Evolutionary conservation across 2,888 invertebrate species (phyloP), one percentile per base, ranked within the genome.

Genomic region (Tenodera sinensis): DNA sequence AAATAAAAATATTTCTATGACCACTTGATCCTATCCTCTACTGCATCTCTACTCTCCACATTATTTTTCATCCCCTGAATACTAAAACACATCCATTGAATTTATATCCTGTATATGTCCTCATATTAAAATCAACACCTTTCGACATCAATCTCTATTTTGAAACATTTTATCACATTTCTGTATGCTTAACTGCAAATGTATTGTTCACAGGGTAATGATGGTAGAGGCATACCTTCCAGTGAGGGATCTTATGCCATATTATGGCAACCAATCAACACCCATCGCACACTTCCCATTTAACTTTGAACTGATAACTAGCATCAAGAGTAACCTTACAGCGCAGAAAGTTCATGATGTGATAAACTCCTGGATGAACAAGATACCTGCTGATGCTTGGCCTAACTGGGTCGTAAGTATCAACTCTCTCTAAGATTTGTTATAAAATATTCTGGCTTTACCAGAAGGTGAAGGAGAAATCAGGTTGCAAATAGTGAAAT

Each of bases 401-500:
- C 94, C 96, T 54, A 96, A 96, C 92, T 96, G 96, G 96, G 95
- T 95, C 93, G 95, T 97, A 94, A 93, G 95, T 94, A 34, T 3
- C 2, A 27, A 27, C 4, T 54, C 54, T 54, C 4, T 54, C 0
- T 54, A 15, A 3, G 15, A 90, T 47, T 83, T 34, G 30, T 15
- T 54, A 15, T 54, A 14, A 54, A 54, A 54, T 2, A 15, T 54
- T 34, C 34, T 34, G 7, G 34, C 6, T 7, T 34, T 34, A 34
- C 7, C 34, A 34, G 34, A 34, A 34, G 7, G 34, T 34, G 34
- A 34, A 34, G 34, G 7, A 34, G 34, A 7, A 34, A 34, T 34
- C 34, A 34, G 30, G 7, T 34, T 34, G 34, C 6, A 34, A 0
- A 34, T 34, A 34, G 34, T 34, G 34, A 34, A 34, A 34, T 7